Evolutionary conservation across 2,113 vertebrate genomes (phyloP), one percentile per base, ranked within the genome.

Genomic region (Pseudois nayaur): DNA sequence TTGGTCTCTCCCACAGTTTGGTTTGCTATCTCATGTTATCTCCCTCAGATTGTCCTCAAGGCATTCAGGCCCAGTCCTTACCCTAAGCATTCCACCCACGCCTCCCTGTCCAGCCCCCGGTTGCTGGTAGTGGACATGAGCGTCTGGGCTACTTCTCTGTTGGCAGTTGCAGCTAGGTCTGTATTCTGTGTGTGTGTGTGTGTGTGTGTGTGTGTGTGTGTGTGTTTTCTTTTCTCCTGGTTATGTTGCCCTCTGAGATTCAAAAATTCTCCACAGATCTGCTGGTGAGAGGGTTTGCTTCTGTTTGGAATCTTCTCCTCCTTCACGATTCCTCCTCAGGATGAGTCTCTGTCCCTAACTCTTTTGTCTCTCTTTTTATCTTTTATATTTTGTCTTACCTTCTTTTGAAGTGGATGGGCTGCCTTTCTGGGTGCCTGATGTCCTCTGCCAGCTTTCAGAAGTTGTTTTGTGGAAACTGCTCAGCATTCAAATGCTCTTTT

Each of bases 91-190:
- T n/a, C 17, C n/a, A 11, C 17, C 64, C 4, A 3, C 2, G 8
- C 64, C 8, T 71, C 64, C 17, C 9, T 71, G 64, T 71, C 17
- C 17, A 71, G n/a, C 64, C 17, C 9, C 64, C 2, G 0, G 17
- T 21, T 1, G 0, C 64, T 71, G 64, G 64, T 36, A 19, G 16
- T 67, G 64, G 17, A 21, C 0, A 0, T 21, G 17, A 67, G n/a
- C 1, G 0, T 67, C n/a, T 10, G n/a, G 17, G 17, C n/a, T 10
- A 5, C 64, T 36, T 67, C 17, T 36, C 64, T 36, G n/a, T 9
- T 36, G 17, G n/a, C n/a, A 36, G 64, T 67, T 36, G 64, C 16
- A 67, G 17, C 10, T 36, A 67, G 64, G 64, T n/a, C 8, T n/a
- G n/a, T 36, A n/a, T 67, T 67, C n/a, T 27, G 10, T 59, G 10